phyloP scores from a whole-genome alignment of 2,113 vertebrate genomes.

The Electrona antarctica region DNA sequence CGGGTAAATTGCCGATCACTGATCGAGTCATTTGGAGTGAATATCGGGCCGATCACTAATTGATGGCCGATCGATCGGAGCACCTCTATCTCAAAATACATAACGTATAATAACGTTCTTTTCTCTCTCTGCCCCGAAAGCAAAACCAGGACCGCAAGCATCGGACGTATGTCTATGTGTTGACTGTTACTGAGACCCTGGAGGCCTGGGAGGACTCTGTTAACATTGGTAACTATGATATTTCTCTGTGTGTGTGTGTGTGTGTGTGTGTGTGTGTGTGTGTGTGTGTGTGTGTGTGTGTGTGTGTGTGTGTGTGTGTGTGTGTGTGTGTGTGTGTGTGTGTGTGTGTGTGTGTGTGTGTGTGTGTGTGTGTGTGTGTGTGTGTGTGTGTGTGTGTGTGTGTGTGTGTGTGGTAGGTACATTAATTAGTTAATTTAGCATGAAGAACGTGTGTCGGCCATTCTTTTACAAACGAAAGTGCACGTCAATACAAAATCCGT shows the following conservation, averaged over 20 bases:
- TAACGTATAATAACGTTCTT: background rate
- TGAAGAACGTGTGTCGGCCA: too few relatives aligned
- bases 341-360: background rate
- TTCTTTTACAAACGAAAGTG: too few relatives aligned
- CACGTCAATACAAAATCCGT: too few relatives aligned
- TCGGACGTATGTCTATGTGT: slow-evolving; percentile 94
- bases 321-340: background rate
- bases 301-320: background rate
- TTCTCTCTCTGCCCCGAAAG: slow-evolving; percentile 56
- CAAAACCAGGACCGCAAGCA: slow-evolving; percentile 96
- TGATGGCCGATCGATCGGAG: too few relatives aligned
- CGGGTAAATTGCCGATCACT: too few relatives aligned
- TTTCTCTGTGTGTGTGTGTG: background rate
- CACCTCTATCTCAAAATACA: too few relatives aligned
- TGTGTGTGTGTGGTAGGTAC: background rate
- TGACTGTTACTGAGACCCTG: slow-evolving; percentile 94
- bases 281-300: background rate
- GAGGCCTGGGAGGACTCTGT: slow-evolving; percentile 98
- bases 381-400: background rate
- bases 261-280: background rate
- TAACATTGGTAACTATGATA: slow-evolving; percentile 86
- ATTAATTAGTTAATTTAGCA: too few relatives aligned
- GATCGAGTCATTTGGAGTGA: too few relatives aligned
- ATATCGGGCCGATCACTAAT: too few relatives aligned
- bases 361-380: background rate